A percentile compares a stretch with the other conserved stretches of the same genome.
phyloP scores from a whole-genome alignment of 1,140 invertebrate genomes.

The Anastrepha ludens region DNA sequence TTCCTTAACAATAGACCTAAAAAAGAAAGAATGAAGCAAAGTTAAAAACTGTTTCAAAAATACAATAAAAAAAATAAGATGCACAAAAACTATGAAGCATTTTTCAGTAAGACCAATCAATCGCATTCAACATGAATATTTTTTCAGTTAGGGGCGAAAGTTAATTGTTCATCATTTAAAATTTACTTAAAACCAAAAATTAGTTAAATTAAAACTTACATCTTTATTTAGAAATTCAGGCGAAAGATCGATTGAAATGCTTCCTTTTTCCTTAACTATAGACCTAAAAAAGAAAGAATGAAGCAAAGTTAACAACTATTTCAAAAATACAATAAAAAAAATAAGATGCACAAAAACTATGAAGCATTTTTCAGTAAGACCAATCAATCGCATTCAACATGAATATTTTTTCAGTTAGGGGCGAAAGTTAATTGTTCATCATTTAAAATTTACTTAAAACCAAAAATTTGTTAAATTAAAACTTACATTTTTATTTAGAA shows the following conservation, averaged over 20 bases:
- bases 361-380: slow-evolving; percentile 51
- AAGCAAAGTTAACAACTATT: too few relatives aligned
- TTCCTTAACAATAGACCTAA: too few relatives aligned
- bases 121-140: slow-evolving; percentile 57
- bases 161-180: slow-evolving; percentile 55
- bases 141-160: slow-evolving; percentile 59
- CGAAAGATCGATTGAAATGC: too few relatives aligned
- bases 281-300: too few relatives aligned
- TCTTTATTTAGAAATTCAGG: too few relatives aligned
- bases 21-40: too few relatives aligned
- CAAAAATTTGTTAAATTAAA: slow-evolving; percentile 30
- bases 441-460: neutral
- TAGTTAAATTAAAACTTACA: slow-evolving; percentile 5
- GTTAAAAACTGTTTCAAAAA: too few relatives aligned
- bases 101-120: slow-evolving; percentile 58
- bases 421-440: slow-evolving; percentile 57
- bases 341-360: slow-evolving; percentile 28
- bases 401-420: slow-evolving; percentile 58
- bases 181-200: neutral
- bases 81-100: slow-evolving; percentile 40
- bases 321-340: neutral
- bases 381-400: slow-evolving; percentile 59
- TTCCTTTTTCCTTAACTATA: too few relatives aligned
- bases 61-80: slow-evolving; percentile 7
- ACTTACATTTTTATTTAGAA: too few relatives aligned